Evolutionary conservation across 2,113 vertebrate species (phyloP).

Genomic region (Athene noctua): DNA sequence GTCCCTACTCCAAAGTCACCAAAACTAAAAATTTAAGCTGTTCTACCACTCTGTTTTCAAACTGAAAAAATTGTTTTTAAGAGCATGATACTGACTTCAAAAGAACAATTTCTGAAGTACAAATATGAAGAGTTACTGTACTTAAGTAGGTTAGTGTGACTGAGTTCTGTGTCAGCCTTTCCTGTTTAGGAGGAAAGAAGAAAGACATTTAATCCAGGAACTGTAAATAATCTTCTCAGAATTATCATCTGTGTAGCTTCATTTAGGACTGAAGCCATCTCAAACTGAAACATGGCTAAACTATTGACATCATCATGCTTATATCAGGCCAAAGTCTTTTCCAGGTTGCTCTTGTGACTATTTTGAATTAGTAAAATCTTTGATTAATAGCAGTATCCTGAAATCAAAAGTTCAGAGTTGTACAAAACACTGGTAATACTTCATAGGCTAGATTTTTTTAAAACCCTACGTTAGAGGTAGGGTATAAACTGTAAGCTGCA

Average conservation of each 20-base stretch:
- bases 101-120: background rate
- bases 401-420: background rate
- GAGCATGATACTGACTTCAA: background rate
- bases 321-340: slow-evolving; percentile 2
- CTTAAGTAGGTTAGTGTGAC: background rate
- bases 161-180: background rate
- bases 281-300: background rate
- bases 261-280: background rate
- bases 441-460: background rate
- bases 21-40: background rate
- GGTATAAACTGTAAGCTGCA: background rate
- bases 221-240: background rate
- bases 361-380: slow-evolving; percentile 14
- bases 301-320: background rate
- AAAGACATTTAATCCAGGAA: background rate
- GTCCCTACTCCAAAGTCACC: background rate
- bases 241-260: background rate
- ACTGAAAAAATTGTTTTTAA: background rate
- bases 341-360: background rate
- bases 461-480: background rate
- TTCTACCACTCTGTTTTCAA: background rate
- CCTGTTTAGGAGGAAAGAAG: background rate
- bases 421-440: background rate
- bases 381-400: background rate
- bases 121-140: background rate